Evolutionary conservation across 2,888 invertebrate genomes (phyloP).

Genomic region (Acholoe squamosa): DNA sequence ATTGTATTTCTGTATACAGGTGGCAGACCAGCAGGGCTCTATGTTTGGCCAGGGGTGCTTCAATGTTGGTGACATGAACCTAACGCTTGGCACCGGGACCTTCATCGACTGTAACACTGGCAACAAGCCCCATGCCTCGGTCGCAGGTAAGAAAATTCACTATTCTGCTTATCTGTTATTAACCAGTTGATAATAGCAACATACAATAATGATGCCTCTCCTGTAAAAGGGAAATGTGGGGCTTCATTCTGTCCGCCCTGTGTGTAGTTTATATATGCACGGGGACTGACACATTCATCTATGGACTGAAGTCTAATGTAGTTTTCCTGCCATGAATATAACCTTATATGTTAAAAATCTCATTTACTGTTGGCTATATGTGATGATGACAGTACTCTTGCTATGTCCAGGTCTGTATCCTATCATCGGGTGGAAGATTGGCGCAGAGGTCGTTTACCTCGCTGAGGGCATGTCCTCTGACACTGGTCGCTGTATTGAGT

Average conservation of each 20-base stretch:
- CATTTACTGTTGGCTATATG: too few relatives aligned
- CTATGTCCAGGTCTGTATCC: slow-evolving; percentile 90
- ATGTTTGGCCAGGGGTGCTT: slow-evolving; percentile 95
- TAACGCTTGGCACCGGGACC: slow-evolving; percentile 89
- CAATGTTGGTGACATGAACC: slow-evolving; percentile 94
- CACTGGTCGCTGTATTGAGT: slow-evolving; percentile 93
- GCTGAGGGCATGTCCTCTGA: slow-evolving; percentile 95
- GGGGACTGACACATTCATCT: too few relatives aligned
- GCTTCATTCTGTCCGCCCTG: too few relatives aligned
- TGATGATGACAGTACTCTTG: too few relatives aligned
- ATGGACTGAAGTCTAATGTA: too few relatives aligned
- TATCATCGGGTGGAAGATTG: slow-evolving; percentile 92
- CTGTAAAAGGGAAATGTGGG: too few relatives aligned
- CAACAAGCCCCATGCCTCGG: slow-evolving; percentile 89
- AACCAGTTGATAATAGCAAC: too few relatives aligned
- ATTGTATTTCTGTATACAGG: slow-evolving; percentile 70
- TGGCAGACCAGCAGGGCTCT: slow-evolving; percentile 97
- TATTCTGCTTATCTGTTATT: not conserved
- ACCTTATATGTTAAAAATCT: too few relatives aligned
- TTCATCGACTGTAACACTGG: slow-evolving; percentile 81
- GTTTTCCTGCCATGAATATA: too few relatives aligned
- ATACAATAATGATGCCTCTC: too few relatives aligned
- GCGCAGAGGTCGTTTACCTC: slow-evolving; percentile 86
- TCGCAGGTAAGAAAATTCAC: slow-evolving; percentile 86
- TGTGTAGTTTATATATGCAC: too few relatives aligned